Conservation (phyloP, 2,888 invertebrate species). For the Mechanitis messenoides region DNA sequence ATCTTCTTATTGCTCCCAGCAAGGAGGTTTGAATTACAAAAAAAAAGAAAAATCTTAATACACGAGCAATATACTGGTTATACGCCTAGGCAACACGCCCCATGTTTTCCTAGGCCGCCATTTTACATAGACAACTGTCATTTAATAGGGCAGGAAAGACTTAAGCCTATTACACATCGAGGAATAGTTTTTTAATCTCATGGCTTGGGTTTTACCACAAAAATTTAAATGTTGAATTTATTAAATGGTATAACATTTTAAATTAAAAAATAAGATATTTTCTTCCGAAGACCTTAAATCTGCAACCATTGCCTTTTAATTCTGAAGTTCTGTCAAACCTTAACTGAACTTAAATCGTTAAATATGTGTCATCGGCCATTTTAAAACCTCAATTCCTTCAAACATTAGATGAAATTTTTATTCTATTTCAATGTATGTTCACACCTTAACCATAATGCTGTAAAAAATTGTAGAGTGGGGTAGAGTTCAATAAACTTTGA, state of each 20-base stretch:
- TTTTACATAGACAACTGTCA: slow-evolving; percentile 23
- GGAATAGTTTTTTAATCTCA: neutral
- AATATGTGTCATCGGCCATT: too few relatives aligned
- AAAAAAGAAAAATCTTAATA: slow-evolving; percentile 6
- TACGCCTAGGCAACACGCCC: slow-evolving; percentile 21
- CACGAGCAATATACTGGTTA: slow-evolving; percentile 1
- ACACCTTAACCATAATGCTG: slow-evolving; percentile 19
- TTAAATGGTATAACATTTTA: neutral
- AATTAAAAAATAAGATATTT: too few relatives aligned
- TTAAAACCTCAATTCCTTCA: too few relatives aligned
- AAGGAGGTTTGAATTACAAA: slow-evolving; percentile 5
- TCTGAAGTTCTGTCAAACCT: too few relatives aligned
- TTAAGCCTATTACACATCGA: slow-evolving; percentile 12
- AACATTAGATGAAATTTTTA: neutral
- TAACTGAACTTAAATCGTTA: too few relatives aligned
- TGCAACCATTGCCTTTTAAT: too few relatives aligned
- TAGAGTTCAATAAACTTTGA: slow-evolving; percentile 28
- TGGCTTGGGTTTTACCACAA: too few relatives aligned
- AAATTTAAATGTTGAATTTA: neutral
- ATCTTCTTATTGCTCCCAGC: neutral
- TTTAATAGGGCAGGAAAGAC: slow-evolving; percentile 22
- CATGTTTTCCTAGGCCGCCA: slow-evolving; percentile 17
- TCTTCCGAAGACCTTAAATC: too few relatives aligned
- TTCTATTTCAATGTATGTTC: neutral
- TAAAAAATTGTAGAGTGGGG: slow-evolving; percentile 26